phyloP scores from a whole-genome alignment of 2,797 vertebrate species.

The Cheirogaleus major region DNA sequence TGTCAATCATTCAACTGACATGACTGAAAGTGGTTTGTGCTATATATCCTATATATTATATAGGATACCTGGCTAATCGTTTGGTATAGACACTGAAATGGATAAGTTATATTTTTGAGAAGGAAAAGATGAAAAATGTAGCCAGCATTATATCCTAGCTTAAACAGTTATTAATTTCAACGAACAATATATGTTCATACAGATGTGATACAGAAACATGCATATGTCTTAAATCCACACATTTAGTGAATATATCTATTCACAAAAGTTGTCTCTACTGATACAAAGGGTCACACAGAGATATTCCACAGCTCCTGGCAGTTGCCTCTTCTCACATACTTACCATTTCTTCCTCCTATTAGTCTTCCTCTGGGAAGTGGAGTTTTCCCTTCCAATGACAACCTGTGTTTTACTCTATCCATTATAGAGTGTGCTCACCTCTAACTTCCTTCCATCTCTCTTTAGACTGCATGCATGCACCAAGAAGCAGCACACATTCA shows the following conservation, averaged over 20 bases:
- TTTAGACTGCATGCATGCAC: neutral
- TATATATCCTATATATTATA: neutral
- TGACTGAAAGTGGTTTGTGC: neutral
- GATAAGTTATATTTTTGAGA: neutral
- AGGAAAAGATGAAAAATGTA: neutral
- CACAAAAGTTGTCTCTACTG: neutral
- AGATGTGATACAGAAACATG: neutral
- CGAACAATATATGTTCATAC: neutral
- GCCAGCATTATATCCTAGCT: neutral
- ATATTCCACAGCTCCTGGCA: neutral
- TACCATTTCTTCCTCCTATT: neutral
- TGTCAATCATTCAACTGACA: neutral
- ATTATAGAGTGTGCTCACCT: neutral
- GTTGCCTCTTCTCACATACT: neutral
- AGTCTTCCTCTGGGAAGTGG: neutral
- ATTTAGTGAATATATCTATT: neutral
- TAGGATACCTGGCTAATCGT: neutral
- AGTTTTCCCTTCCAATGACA: neutral
- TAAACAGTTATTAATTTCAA: neutral
- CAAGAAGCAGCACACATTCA: neutral
- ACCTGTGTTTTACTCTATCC: neutral
- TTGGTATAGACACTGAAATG: neutral
- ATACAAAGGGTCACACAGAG: neutral
- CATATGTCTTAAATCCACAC: neutral
- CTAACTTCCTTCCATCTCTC: neutral